Evolutionary conservation across 1,140 invertebrate species (phyloP).

Genomic region (Drosophila parvula): DNA sequence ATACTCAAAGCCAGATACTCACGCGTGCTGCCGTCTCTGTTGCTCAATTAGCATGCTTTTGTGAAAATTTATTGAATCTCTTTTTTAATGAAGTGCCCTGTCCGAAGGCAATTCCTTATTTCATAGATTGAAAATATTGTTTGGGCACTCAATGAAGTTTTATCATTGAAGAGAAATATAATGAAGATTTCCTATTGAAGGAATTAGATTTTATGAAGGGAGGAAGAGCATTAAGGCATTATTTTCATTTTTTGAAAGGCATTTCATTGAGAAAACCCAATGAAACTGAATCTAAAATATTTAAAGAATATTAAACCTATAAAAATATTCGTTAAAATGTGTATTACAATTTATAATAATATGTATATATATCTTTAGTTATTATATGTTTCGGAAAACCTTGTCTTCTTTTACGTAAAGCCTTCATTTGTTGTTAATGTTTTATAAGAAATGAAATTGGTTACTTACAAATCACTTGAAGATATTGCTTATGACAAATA

Average conservation of each 20-base stretch:
- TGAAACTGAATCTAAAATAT: background rate
- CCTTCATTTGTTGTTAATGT: background rate
- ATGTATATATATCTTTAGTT: background rate
- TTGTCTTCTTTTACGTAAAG: too few species aligned
- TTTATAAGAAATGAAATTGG: background rate
- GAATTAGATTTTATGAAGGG: background rate
- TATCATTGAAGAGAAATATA: background rate
- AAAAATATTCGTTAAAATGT: background rate
- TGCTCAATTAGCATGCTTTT: slow-evolving; percentile 54
- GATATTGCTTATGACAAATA: background rate
- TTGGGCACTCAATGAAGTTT: background rate
- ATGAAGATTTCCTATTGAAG: background rate
- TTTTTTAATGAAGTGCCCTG: slow-evolving; percentile 45
- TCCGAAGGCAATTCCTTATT: slow-evolving; percentile 7
- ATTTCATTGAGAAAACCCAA: background rate
- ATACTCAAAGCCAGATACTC: slow-evolving; percentile 1
- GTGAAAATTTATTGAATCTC: slow-evolving; percentile 52
- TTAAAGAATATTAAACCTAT: background rate
- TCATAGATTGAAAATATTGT: background rate
- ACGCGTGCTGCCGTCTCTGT: slow-evolving; percentile 7
- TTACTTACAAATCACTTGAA: slow-evolving; percentile 1
- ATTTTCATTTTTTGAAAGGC: background rate
- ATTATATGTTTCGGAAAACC: background rate
- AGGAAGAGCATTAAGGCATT: background rate
- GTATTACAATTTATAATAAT: background rate